Base-by-base conservation (phyloP, 2,888 invertebrate species). In the Margaritifera margaritifera region DNA sequence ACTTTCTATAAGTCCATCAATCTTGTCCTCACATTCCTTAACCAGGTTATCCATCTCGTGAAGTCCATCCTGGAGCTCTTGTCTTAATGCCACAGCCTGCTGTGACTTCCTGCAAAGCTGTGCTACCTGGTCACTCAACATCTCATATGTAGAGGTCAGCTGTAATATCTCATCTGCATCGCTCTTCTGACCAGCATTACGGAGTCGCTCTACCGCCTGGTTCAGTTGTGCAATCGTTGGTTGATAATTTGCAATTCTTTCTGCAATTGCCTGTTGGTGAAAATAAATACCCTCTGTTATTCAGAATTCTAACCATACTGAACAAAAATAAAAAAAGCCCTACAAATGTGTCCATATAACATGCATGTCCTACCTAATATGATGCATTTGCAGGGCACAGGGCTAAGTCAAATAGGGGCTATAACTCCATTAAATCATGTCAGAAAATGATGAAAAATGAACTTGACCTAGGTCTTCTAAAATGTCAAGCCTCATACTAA, bases 71-170 rank as follows among this genome's bases (percentile, higher is more conserved):
- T 96, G 93, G 90, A 95, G 97, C 86, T 97, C 96, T 87, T 98
- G 96, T 20, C 97, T 92, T 18, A 97, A 88, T 3, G 95, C 88
- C 20, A 97, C 88, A 0, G 96, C 91, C 80, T 95, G 94, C 78
- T 95, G 93, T 11, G 97, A 82, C 69, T 86, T 87, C 27, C 79
- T 76, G 24, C 91, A 88, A 93, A 94, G 1, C 74, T 95, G 95
- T 90, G 96, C 96, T 70, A 97, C 94, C 4, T 94, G 92, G 81
- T 93, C 93, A 82, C 96, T 95, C 66, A 97, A 91, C 83, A 96
- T 95, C 84, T 96, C 95, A 89, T 96, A 95, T 85, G 95, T 94
- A 0, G 93, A 92, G 0, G 95, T 88, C 51, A 97, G 93, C 62
- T 93, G 94, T 88, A 95, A 94, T 27, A 97, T 91, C 78, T 96